Conservation (phyloP, 2,113 vertebrate genomes). For the Chloebia gouldiae region DNA sequence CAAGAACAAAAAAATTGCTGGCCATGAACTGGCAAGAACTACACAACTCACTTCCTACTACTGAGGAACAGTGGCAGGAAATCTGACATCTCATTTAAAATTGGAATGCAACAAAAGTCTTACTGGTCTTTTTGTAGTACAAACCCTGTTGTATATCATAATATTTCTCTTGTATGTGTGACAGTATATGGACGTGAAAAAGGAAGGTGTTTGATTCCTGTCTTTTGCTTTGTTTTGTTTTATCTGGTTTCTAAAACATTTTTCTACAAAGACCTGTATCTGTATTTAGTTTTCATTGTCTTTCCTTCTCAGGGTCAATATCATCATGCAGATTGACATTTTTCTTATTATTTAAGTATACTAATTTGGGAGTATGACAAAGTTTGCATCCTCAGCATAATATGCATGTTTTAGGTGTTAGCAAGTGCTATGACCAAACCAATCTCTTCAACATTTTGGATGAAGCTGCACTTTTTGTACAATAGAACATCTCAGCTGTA, state of each 20-base stretch:
- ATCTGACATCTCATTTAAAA: background rate
- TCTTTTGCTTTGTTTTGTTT: background rate
- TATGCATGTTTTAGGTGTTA: fast-evolving
- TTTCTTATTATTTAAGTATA: background rate
- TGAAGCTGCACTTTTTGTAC: background rate
- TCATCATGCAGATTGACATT: background rate
- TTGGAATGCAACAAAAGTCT: background rate
- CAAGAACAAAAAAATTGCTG: background rate
- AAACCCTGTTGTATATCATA: background rate
- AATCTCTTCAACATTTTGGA: background rate
- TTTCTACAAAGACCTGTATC: background rate
- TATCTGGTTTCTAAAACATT: background rate
- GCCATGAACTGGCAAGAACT: background rate
- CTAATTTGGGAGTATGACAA: background rate
- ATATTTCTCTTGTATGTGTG: background rate
- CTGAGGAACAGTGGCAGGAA: background rate
- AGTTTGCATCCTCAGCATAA: background rate
- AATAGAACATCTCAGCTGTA: background rate
- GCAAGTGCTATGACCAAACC: background rate
- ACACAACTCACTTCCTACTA: background rate
- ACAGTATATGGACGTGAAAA: background rate
- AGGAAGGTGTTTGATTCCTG: background rate
- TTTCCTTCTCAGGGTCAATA: background rate
- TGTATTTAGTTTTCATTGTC: background rate
- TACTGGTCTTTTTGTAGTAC: background rate